Base-by-base conservation (phyloP, 1,140 invertebrate genomes). In the Pseudomyrmex dendroicus region DNA sequence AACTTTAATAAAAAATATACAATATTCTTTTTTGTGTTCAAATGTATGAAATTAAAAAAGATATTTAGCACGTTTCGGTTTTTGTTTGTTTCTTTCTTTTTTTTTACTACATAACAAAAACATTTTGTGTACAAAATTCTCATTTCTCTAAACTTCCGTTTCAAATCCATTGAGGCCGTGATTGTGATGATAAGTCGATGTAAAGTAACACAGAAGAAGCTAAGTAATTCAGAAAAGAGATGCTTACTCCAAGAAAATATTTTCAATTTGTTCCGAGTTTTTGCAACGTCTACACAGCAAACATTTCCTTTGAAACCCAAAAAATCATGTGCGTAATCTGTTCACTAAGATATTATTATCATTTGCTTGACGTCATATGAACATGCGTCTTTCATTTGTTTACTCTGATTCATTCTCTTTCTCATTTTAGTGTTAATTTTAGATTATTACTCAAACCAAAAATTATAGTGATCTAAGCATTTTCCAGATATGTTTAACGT, bases 351-450 rank as follows among this genome's bases (percentile, higher is more conserved):
- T n/a, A n/a, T n/a, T n/a, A n/a, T n/a, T n/a, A n/a, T n/a, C n/a
- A n/a, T n/a, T n/a, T n/a, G n/a, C n/a, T 13, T 35, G 54, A 54
- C 15, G 15, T 15, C n/a, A n/a, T 1, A n/a, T 15, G 2, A 35
- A 35, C 35, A 63, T 25, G 61, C 48, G 13, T 9, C 2, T 17
- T 52, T 17, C 12, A 8, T 15, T 10, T 22, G 13, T 67, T 4
- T 20, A 13, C 46, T 59, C 44, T 80, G 76, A 70, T 20, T 80
- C 54, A 80, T 13, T 20, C 54, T 48, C 12, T 17, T 17, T 20
- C 48, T 80, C 59, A 59, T 61, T 80, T 72, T 72, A 61, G 56
- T 17, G 44, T 70, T 80, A 70, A 59, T 80, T 80, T 72, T 80
- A 61, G 56, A 70, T 72, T 9, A 25, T 15, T 20, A 61, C 35